These are phyloP conservation scores for Tichodroma muraria DNA, from an alignment of 2,113 vertebrate genomes.

Conservation along the genomic window DNA sequence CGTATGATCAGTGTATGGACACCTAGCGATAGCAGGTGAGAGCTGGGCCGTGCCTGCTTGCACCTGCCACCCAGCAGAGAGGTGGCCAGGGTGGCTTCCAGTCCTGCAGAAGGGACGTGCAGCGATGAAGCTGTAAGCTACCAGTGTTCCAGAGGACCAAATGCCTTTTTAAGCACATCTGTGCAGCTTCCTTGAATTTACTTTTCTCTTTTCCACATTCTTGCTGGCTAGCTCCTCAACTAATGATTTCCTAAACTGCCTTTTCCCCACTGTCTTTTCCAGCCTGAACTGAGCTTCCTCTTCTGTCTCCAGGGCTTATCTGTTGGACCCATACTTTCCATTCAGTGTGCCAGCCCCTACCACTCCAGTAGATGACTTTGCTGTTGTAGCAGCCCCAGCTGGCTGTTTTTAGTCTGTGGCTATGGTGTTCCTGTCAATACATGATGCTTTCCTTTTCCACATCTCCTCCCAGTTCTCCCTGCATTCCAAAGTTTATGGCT, in stretches of 20 bases:
- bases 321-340: neutral
- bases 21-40: rapidly evolving
- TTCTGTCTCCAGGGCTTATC: neutral
- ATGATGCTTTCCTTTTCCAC: neutral
- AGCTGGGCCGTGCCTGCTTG: neutral
- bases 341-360: neutral
- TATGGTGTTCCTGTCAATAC: neutral
- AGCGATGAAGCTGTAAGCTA: rapidly evolving
- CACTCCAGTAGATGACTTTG: neutral
- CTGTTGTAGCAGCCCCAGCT: neutral
- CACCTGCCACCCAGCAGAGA: neutral
- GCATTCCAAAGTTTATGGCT: neutral
- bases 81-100: neutral
- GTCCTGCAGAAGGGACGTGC: neutral
- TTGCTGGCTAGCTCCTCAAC: neutral
- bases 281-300: neutral
- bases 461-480: neutral
- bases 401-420: neutral
- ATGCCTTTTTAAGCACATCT: neutral
- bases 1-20: rapidly evolving
- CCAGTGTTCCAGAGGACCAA: neutral
- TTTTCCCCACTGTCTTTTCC: neutral
- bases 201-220: neutral
- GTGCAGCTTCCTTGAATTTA: neutral
- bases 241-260: neutral